Base-by-base conservation (phyloP, 2,888 invertebrate genomes). In the Ophioninae sp. region DNA sequence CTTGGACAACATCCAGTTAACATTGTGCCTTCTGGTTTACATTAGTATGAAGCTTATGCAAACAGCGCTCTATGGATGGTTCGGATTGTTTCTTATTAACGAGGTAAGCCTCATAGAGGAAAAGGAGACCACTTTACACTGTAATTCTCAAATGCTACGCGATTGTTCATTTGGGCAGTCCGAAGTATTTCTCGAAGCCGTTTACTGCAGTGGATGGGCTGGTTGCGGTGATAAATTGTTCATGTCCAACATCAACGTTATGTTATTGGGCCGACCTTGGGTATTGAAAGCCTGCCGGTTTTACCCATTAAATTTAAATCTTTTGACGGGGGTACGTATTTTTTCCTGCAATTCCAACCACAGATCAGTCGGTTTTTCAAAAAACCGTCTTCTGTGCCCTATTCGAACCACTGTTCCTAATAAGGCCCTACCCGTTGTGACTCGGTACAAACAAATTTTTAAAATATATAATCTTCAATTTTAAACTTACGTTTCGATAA, bases 21-120 rank as follows among this genome's bases (percentile, higher is more conserved):
- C 9, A 6, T 23, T 68, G 6, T 20, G 1, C 13, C 23, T 69
- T n/a, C 17, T 69, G 6, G 44, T 82, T 17, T 77, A 84, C 23
- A 69, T 84, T 22, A 0, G 58, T 39, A 72, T 74, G 61, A 86
- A 86, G 37, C 59, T 79, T 10, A 41, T 73, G 67, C 86, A 85
- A 69, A 67, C 81, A 6, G 71, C 83, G 39, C 73, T 83, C 9
- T 86, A 86, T 56, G 78, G 83, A 61, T 85, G 83, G 84, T 79
- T 71, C 61, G 85, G 85, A 51, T 72, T 71, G 2, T 64, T 78
- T 10, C 73, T 85, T 8, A 86, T 80, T 8, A 69, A 59, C 1
- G 77, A 85, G 84, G 85, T 86, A 77, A 39, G 67, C 63, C n/a
- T 75, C 6, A n/a, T 2, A 37, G 0, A 8, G 5, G 5, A 2